Evolutionary conservation across 2,113 vertebrate genomes (phyloP), one percentile per base, ranked within the genome.

Genomic region (Otolemur garnettii): DNA sequence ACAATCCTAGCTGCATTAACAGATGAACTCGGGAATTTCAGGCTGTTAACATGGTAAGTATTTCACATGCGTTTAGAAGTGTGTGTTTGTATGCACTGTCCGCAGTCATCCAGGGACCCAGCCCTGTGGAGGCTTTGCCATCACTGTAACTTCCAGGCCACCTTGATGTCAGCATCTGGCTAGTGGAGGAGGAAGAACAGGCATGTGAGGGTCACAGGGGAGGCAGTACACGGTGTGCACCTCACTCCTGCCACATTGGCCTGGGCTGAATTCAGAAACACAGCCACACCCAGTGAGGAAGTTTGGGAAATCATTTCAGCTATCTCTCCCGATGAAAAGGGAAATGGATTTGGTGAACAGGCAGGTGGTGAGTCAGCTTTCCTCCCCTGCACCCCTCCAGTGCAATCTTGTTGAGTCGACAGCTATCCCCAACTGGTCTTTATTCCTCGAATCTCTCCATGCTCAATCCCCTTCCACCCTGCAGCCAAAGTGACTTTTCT

Each of bases 401-500:
- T 5, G 45, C 53, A 35, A 6, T 53, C 69, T 35, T 12, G 7
- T 59, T 68, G 21, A 21, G 11, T 83, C 64, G 38, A 4, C 12
- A 30, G 26, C 33, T 21, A 12, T 18, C 13, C 64, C 53, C 87
- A 24, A 33, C 28, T 87, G 10, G 12, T 55, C 62, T 88, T 30
- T 9, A 21, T 5, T 94, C 33, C 33, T 55, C 24, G 22, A 14
- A 26, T 71, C 62, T 69, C 64, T 82, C 64, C 85, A 18, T 26
- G 42, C 53, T 74, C n/a, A 55, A 8, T 55, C 38, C 12, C 38
- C 42, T 57, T 91, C 38, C 26, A 75, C 28, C 3, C 0, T 53
- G 55, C 64, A 50, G 18, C 86, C 82, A 33, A 53, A 95, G 45
- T 33, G 55, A 82, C 35, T 79, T 82, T 53, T 81, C 33, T 82